Base-by-base conservation (phyloP, 1,140 invertebrate genomes). In the Tribolium madens region DNA sequence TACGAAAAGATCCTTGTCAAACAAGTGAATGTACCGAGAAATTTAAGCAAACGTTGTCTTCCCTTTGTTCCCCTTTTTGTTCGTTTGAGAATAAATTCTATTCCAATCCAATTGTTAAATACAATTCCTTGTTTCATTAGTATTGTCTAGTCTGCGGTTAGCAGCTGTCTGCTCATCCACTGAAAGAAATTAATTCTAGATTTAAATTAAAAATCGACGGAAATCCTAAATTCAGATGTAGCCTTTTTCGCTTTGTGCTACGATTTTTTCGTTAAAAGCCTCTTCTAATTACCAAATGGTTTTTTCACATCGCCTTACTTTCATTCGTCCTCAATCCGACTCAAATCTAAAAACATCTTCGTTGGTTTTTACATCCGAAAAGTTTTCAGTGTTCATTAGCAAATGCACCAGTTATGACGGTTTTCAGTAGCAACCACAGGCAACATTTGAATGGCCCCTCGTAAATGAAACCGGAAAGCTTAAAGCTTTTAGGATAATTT, bases 401-500 rank as follows among this genome's bases (percentile, higher is more conserved):
- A 64, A 33, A 64, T 64, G 57, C 57, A 31, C 21, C 26, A 1
- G 57, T 33, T 64, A 14, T 50, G 57, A 6, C 21, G 13, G 26
- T n/a, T 9, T 18, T 64, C n/a, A 33, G 14, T 33, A 64, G 7
- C 57, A 64, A 64, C 57, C 57, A 33, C 57, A 60, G 26, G 50
- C 18, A 18, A n/a, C 53, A 10, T 64, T 33, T 14, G 57, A 64
- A 64, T 64, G 14, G 57, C 26, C 26, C 14, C 12, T 10, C 52
- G 57, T 33, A 64, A 64, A 64, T 64, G 57, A 64, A 64, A 33
- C 57, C 18, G 26, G 26, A 15, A 7, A 31, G 57, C 57, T 33
- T 64, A 64, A 64, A 64, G 57, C 57, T 64, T 64, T 64, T 26
- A 64, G 26, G 31, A 42, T 64, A 64, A 64, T 64, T 64, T 64